Percentiles rank a stretch among this genome's conserved stretches.
Conservation (phyloP, 2,888 invertebrate genomes). For the Eupithecia vulgata region DNA sequence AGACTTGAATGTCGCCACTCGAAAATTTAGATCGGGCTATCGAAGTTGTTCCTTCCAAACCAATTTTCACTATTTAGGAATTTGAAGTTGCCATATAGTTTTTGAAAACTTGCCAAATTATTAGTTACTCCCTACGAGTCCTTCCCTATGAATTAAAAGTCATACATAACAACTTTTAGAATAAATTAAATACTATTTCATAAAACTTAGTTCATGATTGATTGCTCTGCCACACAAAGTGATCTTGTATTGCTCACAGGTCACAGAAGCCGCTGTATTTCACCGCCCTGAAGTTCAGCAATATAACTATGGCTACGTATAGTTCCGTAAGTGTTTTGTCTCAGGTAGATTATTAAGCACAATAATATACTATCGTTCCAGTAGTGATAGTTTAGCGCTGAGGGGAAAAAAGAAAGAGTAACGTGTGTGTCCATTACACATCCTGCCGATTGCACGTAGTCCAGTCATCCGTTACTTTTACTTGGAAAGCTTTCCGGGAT, state of each 20-base stretch:
- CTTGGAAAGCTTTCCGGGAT: background rate
- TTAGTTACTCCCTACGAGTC: too few relatives aligned
- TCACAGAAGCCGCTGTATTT: constrained; percentile 74
- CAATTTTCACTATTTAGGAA: too few relatives aligned
- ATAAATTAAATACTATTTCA: background rate
- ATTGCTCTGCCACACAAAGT: background rate
- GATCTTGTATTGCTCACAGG: constrained; percentile 52
- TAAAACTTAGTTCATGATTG: background rate
- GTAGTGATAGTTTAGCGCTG: background rate
- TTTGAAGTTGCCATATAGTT: too few relatives aligned
- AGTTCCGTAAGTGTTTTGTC: constrained; percentile 61
- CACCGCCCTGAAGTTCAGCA: constrained; percentile 69
- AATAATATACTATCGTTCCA: background rate
- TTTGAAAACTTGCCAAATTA: too few relatives aligned
- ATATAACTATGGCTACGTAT: constrained; percentile 70
- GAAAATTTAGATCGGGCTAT: too few relatives aligned
- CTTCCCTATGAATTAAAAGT: background rate
- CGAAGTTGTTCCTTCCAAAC: too few relatives aligned
- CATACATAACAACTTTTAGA: background rate
- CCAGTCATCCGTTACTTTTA: background rate
- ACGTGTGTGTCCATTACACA: background rate
- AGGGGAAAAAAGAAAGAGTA: background rate
- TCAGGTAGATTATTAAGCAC: constrained; percentile 1
- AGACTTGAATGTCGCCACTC: too few relatives aligned
- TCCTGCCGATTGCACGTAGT: background rate